These are phyloP conservation scores for Brachionus calyciflorus DNA, from an alignment of 1,140 invertebrate species.

Conservation along the genomic window DNA sequence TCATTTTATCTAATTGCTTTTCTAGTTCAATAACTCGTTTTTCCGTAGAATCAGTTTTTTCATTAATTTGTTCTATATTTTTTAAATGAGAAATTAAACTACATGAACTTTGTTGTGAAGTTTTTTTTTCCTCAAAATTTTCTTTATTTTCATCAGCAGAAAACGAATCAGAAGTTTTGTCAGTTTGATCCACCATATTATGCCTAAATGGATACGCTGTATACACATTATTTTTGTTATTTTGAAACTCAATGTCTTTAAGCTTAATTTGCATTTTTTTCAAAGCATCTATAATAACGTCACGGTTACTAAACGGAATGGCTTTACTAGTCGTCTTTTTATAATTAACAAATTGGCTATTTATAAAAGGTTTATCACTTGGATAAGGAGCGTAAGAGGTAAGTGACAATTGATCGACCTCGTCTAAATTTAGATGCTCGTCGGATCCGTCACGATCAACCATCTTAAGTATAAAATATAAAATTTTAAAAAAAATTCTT, in stretches of 20 bases:
- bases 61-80: constrained; percentile 12
- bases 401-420: background rate
- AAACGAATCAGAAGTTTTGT: background rate
- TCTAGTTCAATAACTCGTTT: constrained; percentile 19
- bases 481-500: too few relatives aligned
- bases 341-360: background rate
- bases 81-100: constrained; percentile 1
- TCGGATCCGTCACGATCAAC: background rate
- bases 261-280: constrained; percentile 34
- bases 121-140: background rate
- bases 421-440: background rate
- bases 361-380: background rate
- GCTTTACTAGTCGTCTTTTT: background rate
- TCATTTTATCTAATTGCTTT: constrained; percentile 33
- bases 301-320: background rate
- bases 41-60: background rate
- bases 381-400: background rate
- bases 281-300: background rate
- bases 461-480: too few relatives aligned
- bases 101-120: background rate
- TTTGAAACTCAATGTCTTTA: constrained; percentile 2
- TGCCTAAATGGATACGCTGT: background rate
- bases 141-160: background rate
- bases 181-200: background rate
- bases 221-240: background rate